These are phyloP conservation scores for Tigriopus japonicus DNA, from an alignment of 1,140 invertebrate species.

Conservation along the genomic window DNA sequence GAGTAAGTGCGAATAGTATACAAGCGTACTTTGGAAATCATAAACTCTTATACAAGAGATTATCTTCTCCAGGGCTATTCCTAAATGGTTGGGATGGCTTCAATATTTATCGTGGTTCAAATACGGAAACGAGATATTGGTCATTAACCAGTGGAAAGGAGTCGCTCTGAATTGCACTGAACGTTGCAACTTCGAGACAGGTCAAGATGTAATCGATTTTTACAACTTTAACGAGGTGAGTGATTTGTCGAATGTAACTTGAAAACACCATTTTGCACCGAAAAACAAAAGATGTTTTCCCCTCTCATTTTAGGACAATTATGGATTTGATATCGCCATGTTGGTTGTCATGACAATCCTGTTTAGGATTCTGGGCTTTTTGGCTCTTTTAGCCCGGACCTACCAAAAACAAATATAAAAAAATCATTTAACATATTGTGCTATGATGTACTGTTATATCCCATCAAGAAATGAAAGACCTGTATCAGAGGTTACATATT, in stretches of 20 bases:
- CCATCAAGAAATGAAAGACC: too few relatives aligned
- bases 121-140: constrained; percentile 75
- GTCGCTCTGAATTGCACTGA: neutral
- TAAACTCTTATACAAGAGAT: neutral
- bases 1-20: constrained; percentile 26
- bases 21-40: too few relatives aligned
- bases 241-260: neutral
- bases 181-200: neutral
- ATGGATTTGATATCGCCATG: neutral
- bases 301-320: neutral
- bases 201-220: neutral
- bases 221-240: neutral
- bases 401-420: neutral
- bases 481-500: too few relatives aligned
- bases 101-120: constrained; percentile 88
- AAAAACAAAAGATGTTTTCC: too few relatives aligned
- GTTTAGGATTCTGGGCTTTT: neutral
- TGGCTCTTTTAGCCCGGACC: neutral
- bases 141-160: constrained; percentile 61
- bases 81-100: constrained; percentile 69
- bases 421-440: too few relatives aligned
- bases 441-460: too few relatives aligned
- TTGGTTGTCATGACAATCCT: neutral
- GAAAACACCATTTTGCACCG: too few relatives aligned
- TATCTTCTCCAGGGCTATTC: constrained; percentile 42